Evolutionary conservation across 2,888 invertebrate genomes (phyloP), one percentile per base, ranked within the genome.

Genomic region (Ectropis crepuscularia): DNA sequence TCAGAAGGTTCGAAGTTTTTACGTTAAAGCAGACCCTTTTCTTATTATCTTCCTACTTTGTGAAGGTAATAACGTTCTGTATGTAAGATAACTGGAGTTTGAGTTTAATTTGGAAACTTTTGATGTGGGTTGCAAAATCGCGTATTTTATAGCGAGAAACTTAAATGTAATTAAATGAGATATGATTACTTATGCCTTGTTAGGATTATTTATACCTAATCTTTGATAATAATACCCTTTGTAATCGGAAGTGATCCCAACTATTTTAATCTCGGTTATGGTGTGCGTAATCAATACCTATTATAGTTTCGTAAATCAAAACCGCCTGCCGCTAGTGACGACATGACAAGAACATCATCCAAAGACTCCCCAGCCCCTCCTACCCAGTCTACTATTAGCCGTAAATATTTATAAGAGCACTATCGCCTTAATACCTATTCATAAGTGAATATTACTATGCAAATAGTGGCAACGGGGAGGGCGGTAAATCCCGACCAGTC

Each of bases 361-460:
- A 71, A 76, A 78, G 76, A 80, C 74, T 76, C 62, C 62, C 63
- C 65, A 42, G 72, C 80, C 71, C 84, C 88, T 75, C 89, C 89
- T 83, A 88, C 80, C 68, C 73, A 64, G 81, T 83, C 78, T 49
- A 28, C 71, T 70, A 83, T 84, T 82, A 85, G 78, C 82, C 70
- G 85, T 92, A 87, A 90, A 92, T 91, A 92, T 92, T 91, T 91
- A 92, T 91, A 91, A 89, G 84, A 80, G 89, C 83, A 87, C 89
- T 89, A 91, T 88, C 81, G 82, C 86, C 85, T 84, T 89, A 89
- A 90, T 90, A 89, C 86, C 87, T 92, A 92, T 91, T 92, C 91
- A 91, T 92, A 91, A 92, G 91, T 91, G 92, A 92, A 92, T 90
- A 92, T 92, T 89, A 90, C 88, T 90, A 92, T 92, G 92, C 89